Base-by-base conservation (phyloP, 2,113 vertebrate species). In the Dunckerocampus dactyliophorus region DNA sequence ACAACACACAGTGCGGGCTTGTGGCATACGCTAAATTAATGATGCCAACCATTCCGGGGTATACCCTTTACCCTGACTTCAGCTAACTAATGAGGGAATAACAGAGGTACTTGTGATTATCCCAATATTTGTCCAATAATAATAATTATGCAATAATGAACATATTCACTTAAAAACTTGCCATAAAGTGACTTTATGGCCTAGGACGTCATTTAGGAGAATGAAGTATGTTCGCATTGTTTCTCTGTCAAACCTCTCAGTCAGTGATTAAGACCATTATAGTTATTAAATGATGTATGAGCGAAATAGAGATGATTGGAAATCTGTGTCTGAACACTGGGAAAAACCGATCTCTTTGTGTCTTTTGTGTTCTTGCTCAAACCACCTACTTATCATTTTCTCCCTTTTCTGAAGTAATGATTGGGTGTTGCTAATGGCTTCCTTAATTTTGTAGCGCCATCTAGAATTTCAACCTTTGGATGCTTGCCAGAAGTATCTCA, bases 341-440 rank as follows among this genome's bases (percentile, higher is more conserved):
- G 87, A 92, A 91, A 92, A 94, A 90, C 85, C 82, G 90, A 94
- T 92, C 85, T 68, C 53, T 56, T 34, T n/a, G n/a, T n/a, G n/a
- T 69, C 68, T 56, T 77, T 59, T 55, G 15, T 53, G 20, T 59
- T 48, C 77, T 59, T 49, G 51, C 37, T 28, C 64, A 15, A 28
- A 9, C n/a, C n/a, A 58, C 71, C 20, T 56, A 31, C 24, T 47
- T 47, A 45, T 34, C 63, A 5, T 45, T 72, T 73, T 62, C 73
- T 64, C 72, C 70, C 70, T 76, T 78, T 79, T 85, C 75, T 71
- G 60, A 62, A 78, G 69, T 89, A 94, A 92, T 93, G 93, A 95
- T 94, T 94, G 93, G 92, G 93, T 94, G 91, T 92, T 85, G 87
- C 92, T 96, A 94, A 95, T 95, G 93, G 93, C 90, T 95, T 94